These are phyloP conservation scores for Oegoconia quadripuncta DNA, from an alignment of 2,888 invertebrate species.

Conservation along the genomic window DNA sequence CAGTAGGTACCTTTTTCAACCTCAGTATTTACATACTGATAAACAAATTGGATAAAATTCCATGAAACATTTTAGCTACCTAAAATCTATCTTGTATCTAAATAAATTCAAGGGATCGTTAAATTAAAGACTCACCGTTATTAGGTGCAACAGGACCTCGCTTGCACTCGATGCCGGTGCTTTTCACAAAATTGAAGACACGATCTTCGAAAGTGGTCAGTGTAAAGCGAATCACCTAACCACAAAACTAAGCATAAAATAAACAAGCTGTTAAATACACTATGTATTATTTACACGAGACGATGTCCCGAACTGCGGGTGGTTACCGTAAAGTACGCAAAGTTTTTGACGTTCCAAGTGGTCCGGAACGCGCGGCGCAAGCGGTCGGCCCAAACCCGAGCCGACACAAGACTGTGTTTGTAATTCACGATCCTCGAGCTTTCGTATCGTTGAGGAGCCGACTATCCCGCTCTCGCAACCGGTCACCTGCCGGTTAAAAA, in stretches of 20 bases:
- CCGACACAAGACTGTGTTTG: slow-evolving; percentile 64
- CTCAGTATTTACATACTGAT: no score
- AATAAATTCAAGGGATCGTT: slow-evolving; percentile 3
- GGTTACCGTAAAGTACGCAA: slow-evolving; percentile 53
- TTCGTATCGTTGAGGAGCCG: slow-evolving; percentile 38
- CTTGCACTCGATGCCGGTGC: slow-evolving; percentile 57
- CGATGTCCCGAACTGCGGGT: slow-evolving; percentile 27
- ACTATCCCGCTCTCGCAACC: slow-evolving; percentile 62
- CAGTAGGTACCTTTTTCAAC: no score
- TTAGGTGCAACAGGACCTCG: slow-evolving; percentile 69
- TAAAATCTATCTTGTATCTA: neutral
- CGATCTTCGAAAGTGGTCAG: slow-evolving; percentile 40
- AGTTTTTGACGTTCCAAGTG: slow-evolving; percentile 59
- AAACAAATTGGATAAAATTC: no score
- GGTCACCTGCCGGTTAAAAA: slow-evolving; percentile 66
- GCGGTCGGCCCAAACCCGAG: slow-evolving; percentile 51
- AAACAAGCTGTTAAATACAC: slow-evolving; percentile 27
- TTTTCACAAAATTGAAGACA: slow-evolving; percentile 66
- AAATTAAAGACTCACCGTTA: slow-evolving; percentile 64
- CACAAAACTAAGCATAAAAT: slow-evolving; percentile 20
- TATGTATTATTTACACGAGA: slow-evolving; percentile 32
- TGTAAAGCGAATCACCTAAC: slow-evolving; percentile 30
- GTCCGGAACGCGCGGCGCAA: slow-evolving; percentile 24
- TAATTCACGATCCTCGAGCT: slow-evolving; percentile 52
- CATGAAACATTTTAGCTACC: no score